Conservation (phyloP, 2,888 invertebrate species). For the Dynastes tityus region DNA sequence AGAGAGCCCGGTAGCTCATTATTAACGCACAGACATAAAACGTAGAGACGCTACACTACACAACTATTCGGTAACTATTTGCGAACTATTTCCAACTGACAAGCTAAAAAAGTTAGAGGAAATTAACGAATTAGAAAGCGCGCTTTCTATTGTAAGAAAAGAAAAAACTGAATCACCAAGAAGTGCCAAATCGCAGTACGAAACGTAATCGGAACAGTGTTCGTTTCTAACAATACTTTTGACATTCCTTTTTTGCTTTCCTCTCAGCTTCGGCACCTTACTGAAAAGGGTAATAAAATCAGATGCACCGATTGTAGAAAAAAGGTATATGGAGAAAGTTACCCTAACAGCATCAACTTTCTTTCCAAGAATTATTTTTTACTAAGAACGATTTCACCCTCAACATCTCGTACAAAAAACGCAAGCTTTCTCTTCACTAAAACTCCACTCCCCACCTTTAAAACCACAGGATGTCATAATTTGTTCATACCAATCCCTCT, state of each 20-base stretch:
- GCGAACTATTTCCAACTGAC: constrained; percentile 1
- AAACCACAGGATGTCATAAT: constrained; percentile 45
- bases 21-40: constrained; percentile 29
- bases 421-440: constrained; percentile 16
- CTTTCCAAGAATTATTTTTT: constrained; percentile 41
- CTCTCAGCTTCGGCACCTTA: constrained; percentile 23
- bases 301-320: constrained; percentile 39
- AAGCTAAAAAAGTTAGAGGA: constrained; percentile 14
- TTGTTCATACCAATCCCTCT: constrained; percentile 54
- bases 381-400: constrained; percentile 30
- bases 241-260: constrained; percentile 36
- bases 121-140: constrained; percentile 46
- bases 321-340: constrained; percentile 45
- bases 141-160: constrained; percentile 15
- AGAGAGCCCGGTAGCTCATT: constrained; percentile 33
- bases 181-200: neutral
- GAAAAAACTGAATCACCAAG: constrained; percentile 21
- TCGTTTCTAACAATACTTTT: constrained; percentile 40
- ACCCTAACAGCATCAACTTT: constrained; percentile 17
- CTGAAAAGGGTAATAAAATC: constrained; percentile 49
- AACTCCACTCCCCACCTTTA: neutral
- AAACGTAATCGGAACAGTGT: constrained; percentile 14
- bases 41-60: neutral
- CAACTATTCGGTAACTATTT: neutral
- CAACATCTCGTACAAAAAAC: neutral